Evolutionary conservation across 2,888 invertebrate genomes (phyloP).

Genomic region (Leistus spinibarbis): DNA sequence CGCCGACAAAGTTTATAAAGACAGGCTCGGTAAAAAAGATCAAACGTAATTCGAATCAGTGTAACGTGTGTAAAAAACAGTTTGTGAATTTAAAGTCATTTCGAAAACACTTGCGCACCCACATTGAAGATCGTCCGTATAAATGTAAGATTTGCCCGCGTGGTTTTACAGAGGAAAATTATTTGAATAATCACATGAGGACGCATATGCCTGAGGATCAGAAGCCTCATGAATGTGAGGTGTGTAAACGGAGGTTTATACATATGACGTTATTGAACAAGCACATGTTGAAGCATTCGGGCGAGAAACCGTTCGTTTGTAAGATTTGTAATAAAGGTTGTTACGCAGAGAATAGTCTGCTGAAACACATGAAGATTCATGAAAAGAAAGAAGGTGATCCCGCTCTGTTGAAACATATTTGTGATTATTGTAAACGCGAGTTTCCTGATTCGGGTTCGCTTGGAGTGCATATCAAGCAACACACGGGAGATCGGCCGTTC

Average conservation of each 20-base stretch:
- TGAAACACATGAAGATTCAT: conserved; percentile 59
- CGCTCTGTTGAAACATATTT: conserved; percentile 56
- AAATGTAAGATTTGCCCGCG: conserved; percentile 56
- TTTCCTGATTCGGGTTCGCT: conserved; percentile 54
- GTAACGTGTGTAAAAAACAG: conserved; percentile 58
- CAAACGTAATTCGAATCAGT: conserved; percentile 54
- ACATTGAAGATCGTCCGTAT: conserved; percentile 57
- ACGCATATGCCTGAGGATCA: conserved; percentile 56
- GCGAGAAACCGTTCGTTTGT: conserved; percentile 59
- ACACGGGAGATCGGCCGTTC: conserved; percentile 57
- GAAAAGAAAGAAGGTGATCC: conserved; percentile 58
- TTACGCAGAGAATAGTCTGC: conserved; percentile 57
- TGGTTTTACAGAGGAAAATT: conserved; percentile 57
- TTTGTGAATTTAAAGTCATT: conserved; percentile 58
- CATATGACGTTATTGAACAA: conserved; percentile 57
- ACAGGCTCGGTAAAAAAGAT: conserved; percentile 50
- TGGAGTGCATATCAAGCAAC: conserved; percentile 57
- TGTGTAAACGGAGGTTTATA: conserved; percentile 58
- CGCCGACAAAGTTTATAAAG: conserved; percentile 52
- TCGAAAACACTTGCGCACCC: conserved; percentile 57
- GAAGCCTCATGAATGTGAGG: conserved; percentile 58
- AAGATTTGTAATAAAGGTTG: conserved; percentile 57
- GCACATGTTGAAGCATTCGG: conserved; percentile 58
- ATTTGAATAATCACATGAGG: conserved; percentile 57
- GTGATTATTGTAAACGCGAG: conserved; percentile 58